Evolutionary conservation across 2,797 vertebrate species (phyloP).

Genomic region (Glossophaga mutica): DNA sequence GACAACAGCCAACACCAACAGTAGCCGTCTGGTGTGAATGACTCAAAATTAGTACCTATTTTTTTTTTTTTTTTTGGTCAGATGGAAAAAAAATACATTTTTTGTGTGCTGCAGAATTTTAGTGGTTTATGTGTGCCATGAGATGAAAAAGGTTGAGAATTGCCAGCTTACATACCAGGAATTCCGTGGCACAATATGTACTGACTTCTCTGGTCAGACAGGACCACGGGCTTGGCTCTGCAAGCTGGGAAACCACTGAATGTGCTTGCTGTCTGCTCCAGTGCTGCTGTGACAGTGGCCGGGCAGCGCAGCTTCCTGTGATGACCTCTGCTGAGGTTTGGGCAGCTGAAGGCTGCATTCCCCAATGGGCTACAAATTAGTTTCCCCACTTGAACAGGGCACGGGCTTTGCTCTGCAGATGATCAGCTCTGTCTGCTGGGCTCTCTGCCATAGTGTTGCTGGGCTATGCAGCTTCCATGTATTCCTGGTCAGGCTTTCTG

Average conservation of each 20-base stretch:
- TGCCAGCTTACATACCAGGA: background rate
- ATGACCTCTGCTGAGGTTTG: background rate
- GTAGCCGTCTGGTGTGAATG: no score
- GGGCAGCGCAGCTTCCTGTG: background rate
- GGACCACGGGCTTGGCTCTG: background rate
- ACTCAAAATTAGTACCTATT: no score
- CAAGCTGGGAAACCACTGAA: background rate
- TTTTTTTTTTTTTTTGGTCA: no score
- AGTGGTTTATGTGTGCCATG: no score
- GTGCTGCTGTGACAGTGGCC: background rate
- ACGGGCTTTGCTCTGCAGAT: background rate
- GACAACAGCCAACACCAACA: no score
- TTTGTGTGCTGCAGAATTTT: no score
- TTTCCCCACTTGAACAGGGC: background rate
- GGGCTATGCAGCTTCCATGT: background rate
- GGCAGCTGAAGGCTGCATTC: background rate
- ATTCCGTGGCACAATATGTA: background rate
- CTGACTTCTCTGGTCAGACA: background rate
- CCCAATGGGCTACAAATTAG: background rate
- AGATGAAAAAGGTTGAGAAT: no score
- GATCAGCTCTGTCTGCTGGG: background rate
- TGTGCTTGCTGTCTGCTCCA: no score
- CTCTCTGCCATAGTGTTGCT: background rate
- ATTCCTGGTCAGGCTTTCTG: background rate
- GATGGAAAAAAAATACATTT: no score